Conservation (phyloP, 2,888 invertebrate species). For the Amphipoea lucens region DNA sequence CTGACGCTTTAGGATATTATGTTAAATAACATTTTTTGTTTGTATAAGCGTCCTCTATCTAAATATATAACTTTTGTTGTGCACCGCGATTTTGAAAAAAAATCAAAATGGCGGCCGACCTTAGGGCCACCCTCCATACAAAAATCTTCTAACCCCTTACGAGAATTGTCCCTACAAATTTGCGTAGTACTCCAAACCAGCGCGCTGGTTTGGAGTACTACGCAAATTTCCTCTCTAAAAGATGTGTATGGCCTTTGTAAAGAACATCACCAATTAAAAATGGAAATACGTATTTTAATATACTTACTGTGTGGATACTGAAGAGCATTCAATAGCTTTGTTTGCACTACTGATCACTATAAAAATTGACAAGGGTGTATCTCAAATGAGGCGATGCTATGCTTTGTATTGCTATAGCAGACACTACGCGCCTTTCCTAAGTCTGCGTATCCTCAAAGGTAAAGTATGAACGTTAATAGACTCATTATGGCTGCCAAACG, state of each 20-base stretch:
- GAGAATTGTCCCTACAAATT: too few relatives aligned
- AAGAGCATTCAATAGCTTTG: not conserved
- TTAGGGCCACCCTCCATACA: too few relatives aligned
- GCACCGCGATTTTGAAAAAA: too few relatives aligned
- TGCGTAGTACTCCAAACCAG: too few relatives aligned
- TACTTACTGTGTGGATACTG: not conserved
- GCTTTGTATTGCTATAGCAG: not conserved
- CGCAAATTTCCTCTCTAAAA: too few relatives aligned
- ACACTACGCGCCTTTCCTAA: not conserved
- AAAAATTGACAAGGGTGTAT: not conserved
- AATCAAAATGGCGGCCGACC: too few relatives aligned
- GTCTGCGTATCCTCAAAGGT: conserved; percentile 48
- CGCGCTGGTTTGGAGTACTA: not conserved
- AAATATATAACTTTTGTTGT: too few relatives aligned
- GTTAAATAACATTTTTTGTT: too few relatives aligned
- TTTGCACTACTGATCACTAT: not conserved
- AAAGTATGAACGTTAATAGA: conserved; percentile 29
- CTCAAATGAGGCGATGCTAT: not conserved
- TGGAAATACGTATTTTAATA: not conserved
- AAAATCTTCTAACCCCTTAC: too few relatives aligned
- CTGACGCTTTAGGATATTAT: too few relatives aligned
- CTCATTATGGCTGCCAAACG: conserved; percentile 59
- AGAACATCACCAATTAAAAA: not conserved
- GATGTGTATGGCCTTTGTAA: not conserved
- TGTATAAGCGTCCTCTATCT: too few relatives aligned